Conservation (phyloP, 2,888 invertebrate genomes). For the Megamerina dolium region DNA sequence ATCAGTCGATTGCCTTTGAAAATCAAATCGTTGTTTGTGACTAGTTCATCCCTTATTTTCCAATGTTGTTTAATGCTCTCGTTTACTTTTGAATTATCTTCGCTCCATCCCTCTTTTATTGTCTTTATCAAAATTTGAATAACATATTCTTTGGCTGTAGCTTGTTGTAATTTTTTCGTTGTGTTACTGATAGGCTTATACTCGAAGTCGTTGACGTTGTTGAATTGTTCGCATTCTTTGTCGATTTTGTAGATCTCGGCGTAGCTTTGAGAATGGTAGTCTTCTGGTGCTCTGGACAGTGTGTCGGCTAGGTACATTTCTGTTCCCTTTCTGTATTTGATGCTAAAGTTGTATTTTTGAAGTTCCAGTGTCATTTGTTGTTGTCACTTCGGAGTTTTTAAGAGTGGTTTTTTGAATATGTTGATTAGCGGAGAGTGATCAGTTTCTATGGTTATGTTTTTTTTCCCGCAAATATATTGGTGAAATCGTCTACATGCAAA, state of each 20-base stretch:
- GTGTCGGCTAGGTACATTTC: conserved; percentile 3
- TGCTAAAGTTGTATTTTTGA: too few species aligned
- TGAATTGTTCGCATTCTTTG: too few species aligned
- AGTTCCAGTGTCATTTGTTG: conserved; percentile 5
- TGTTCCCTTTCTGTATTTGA: too few species aligned
- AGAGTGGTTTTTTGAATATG: too few species aligned
- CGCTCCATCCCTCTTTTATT: conserved; percentile 5
- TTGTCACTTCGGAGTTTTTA: conserved; percentile 8
- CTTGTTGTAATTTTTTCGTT: background rate
- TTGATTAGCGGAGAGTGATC: too few species aligned
- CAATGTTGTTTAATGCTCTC: conserved; percentile 1
- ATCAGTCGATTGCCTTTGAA: conserved; percentile 5
- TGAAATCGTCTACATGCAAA: conserved; percentile 21
- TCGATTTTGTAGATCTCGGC: conserved; percentile 6
- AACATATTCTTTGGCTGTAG: background rate
- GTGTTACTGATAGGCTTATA: too few species aligned
- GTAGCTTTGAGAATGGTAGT: too few species aligned
- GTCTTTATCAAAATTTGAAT: conserved; percentile 2
- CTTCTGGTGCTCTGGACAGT: too few species aligned
- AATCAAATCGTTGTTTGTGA: conserved; percentile 3
- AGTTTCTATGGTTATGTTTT: too few species aligned
- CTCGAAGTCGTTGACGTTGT: too few species aligned
- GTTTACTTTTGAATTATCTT: conserved; percentile 1
- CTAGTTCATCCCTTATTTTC: conserved; percentile 6
- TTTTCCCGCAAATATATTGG: conserved; percentile 20